Percentiles rank a stretch among this genome's conserved stretches.
These are phyloP conservation scores for Mus spretus DNA, from an alignment of 2,797 vertebrate genomes.

Conservation along the genomic window DNA sequence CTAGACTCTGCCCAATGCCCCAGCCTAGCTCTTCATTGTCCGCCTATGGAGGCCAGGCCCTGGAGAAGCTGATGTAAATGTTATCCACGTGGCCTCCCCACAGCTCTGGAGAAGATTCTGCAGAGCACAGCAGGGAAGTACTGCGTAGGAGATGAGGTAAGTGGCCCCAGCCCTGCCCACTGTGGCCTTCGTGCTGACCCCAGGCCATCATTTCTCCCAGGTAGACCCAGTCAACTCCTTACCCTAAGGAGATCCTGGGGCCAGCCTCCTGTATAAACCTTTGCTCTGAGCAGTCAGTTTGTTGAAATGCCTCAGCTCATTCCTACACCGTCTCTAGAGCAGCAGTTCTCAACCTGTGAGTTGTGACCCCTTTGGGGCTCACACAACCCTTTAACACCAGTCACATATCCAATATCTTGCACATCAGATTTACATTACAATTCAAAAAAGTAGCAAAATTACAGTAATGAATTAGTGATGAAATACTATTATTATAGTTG, in stretches of 20 bases:
- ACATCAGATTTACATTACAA: background rate
- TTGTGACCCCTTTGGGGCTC: background rate
- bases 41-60: background rate
- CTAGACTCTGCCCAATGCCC: background rate
- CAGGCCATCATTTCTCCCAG: background rate
- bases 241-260: background rate
- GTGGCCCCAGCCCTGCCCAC: background rate
- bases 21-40: background rate
- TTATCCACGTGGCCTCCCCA: background rate
- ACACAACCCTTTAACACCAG: background rate
- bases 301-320: background rate
- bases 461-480: background rate
- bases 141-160: conserved; percentile 96
- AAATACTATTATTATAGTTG: background rate
- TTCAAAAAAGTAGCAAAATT: background rate
- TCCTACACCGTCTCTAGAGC: background rate
- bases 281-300: background rate
- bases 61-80: background rate
- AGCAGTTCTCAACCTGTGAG: background rate
- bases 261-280: background rate
- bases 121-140: conserved; percentile 93
- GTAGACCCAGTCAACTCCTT: background rate
- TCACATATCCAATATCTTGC: background rate
- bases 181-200: background rate
- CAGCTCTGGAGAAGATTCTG: conserved; percentile 96